phyloP scores from a whole-genome alignment of 1,140 invertebrate genomes.

The Acromyrmex echinatior region DNA sequence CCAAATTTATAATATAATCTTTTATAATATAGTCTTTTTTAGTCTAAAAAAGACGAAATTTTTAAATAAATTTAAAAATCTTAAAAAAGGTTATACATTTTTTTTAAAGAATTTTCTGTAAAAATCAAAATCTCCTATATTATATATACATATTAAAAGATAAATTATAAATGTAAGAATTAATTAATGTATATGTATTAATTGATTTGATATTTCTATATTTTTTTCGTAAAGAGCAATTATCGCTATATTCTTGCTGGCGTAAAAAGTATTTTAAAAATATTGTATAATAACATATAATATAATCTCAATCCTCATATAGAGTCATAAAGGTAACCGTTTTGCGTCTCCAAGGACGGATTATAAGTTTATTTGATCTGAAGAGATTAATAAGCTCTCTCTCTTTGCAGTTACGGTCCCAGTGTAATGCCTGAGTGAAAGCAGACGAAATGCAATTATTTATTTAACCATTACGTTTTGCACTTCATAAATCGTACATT shows the following conservation, averaged over 20 bases:
- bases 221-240: not conserved
- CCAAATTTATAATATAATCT: not conserved
- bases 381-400: constrained; percentile 28
- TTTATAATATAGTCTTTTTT: no score
- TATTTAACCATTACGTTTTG: constrained; percentile 22
- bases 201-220: not conserved
- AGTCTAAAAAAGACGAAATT: not conserved
- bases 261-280: not conserved
- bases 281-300: not conserved
- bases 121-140: not conserved
- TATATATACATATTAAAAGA: not conserved
- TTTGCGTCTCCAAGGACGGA: not conserved
- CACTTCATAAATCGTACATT: not conserved
- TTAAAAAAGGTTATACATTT: not conserved
- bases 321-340: not conserved
- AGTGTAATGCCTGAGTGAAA: constrained; percentile 8
- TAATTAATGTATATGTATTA: not conserved
- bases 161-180: not conserved
- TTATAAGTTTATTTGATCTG: constrained; percentile 42
- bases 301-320: not conserved
- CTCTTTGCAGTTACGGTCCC: constrained; percentile 8
- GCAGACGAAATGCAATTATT: constrained; percentile 39
- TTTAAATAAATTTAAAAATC: not conserved
- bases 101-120: not conserved
- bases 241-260: not conserved